phyloP scores from a whole-genome alignment of 2,797 vertebrate genomes.

The Sarcoramphus papa region DNA sequence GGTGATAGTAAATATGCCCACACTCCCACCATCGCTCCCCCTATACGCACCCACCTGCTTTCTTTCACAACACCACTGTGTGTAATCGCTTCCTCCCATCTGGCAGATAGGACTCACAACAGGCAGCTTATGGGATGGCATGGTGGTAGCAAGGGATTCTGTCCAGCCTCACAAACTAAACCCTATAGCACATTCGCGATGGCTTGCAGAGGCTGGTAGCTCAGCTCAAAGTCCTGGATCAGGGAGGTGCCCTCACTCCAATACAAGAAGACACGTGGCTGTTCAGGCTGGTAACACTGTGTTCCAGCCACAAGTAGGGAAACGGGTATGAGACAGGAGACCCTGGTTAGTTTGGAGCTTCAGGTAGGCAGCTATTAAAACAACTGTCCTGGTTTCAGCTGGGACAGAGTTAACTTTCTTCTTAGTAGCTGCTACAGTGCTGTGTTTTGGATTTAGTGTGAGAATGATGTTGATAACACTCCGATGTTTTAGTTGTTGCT shows the following conservation, averaged over 20 bases:
- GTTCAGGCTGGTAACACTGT: not conserved
- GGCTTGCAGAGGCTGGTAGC: not conserved
- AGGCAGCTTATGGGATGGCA: no score
- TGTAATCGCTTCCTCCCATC: no score
- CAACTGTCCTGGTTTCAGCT: no score
- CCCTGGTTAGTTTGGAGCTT: not conserved
- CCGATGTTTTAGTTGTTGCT: no score
- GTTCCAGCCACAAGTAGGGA: not conserved
- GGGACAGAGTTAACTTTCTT: no score
- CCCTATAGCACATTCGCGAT: not conserved
- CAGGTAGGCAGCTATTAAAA: not conserved
- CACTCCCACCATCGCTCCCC: fast-evolving
- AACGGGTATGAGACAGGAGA: not conserved
- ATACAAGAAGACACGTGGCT: fast-evolving
- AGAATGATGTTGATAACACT: no score
- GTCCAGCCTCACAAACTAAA: not conserved
- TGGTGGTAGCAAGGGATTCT: not conserved
- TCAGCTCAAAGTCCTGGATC: not conserved
- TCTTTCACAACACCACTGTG: not conserved
- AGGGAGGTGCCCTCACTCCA: not conserved
- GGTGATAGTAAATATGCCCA: not conserved
- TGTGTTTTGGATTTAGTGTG: no score
- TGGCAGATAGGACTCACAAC: not conserved
- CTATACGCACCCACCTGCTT: not conserved
- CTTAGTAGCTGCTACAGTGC: no score